Conservation (phyloP, 2,113 vertebrate genomes). For the Caloenas nicobarica region DNA sequence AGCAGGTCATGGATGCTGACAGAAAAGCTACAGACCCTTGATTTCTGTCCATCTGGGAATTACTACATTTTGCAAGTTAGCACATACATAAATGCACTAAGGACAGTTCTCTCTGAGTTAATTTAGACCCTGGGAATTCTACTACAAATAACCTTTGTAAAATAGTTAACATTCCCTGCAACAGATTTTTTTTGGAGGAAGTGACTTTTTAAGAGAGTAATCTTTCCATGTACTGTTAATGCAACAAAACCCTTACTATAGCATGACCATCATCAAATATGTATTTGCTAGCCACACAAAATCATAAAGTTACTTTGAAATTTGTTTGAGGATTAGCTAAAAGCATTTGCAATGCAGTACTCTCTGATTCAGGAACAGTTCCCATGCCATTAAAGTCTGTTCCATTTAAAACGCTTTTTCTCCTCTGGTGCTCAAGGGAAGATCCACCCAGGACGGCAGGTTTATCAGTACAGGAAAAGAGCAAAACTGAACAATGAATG, state of each 20-base stretch:
- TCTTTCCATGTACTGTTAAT: fast-evolving
- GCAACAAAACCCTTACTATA: background rate
- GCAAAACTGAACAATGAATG: background rate
- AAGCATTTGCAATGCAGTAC: background rate
- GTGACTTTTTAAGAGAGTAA: background rate
- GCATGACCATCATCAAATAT: background rate
- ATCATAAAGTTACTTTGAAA: background rate
- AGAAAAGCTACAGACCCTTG: constrained; percentile 6
- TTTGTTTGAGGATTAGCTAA: background rate
- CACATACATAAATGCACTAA: constrained; percentile 22
- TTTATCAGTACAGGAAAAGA: background rate
- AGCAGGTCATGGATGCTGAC: constrained; percentile 32
- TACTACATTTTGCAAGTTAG: constrained; percentile 39
- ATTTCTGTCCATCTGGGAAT: constrained; percentile 26
- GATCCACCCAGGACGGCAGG: background rate
- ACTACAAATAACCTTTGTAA: background rate
- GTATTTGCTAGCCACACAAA: background rate
- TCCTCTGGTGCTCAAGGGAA: background rate
- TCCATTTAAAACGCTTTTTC: background rate
- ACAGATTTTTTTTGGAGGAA: background rate
- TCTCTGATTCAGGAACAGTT: background rate
- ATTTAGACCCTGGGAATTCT: background rate
- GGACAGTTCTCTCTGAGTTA: background rate
- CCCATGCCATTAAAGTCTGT: background rate
- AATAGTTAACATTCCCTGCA: background rate